Conservation (phyloP, 2,888 invertebrate genomes). For the Adineta ricciae region DNA sequence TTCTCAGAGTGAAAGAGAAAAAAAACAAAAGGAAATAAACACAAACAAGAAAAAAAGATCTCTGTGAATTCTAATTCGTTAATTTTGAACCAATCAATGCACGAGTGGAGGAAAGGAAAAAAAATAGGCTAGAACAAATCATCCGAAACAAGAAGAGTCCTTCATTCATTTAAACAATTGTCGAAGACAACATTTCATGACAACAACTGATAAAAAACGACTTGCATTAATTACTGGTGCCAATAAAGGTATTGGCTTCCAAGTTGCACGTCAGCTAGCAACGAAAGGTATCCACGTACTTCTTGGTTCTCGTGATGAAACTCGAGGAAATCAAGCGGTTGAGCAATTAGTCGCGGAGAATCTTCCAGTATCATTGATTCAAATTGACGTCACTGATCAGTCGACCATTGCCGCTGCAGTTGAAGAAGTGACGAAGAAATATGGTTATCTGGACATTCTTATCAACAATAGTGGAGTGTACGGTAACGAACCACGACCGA, state of each 20-base stretch:
- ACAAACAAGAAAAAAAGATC: neutral
- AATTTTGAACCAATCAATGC: neutral
- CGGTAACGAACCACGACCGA: neutral
- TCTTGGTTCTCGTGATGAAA: constrained; percentile 4
- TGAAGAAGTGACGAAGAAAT: neutral
- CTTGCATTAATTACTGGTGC: constrained; percentile 12
- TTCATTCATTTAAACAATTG: too few relatives aligned
- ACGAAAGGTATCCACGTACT: neutral
- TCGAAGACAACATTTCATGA: too few relatives aligned
- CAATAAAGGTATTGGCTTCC: neutral
- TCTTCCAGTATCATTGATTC: neutral
- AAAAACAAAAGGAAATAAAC: neutral
- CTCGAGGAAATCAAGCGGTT: neutral
- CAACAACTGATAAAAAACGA: neutral
- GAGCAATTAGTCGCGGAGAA: neutral
- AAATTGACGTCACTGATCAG: constrained; percentile 2
- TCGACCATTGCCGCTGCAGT: neutral
- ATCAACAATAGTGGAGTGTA: neutral
- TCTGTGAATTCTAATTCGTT: neutral
- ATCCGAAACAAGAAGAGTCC: too few relatives aligned
- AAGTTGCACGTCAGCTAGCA: neutral
- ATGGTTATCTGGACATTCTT: neutral
- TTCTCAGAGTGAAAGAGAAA: neutral
- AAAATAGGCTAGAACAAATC: too few relatives aligned
- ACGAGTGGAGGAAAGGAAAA: neutral